Evolutionary conservation across 2,888 invertebrate species (phyloP), one percentile per base, ranked within the genome.

Genomic region (Drosophila prostipennis): DNA sequence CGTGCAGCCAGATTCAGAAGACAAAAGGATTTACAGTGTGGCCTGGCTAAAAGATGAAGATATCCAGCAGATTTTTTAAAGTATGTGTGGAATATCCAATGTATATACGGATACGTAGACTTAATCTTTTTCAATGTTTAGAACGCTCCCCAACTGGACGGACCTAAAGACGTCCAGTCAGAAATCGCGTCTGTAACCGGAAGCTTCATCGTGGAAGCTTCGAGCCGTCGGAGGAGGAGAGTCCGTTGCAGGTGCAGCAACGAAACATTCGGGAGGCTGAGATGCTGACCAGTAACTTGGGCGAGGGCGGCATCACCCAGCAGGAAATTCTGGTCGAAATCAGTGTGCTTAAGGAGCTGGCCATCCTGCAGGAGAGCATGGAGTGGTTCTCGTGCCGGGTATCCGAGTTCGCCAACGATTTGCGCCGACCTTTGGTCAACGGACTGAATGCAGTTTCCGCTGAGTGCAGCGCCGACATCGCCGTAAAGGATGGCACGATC

Each of bases 21-120:
- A 96, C 83, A 94, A 95, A 79, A 93, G 95, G 70, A 95, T 97
- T 65, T 96, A 96, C 79, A 96, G 96, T 84, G 96, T 96, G 1
- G 95, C 95, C 11, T 97, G 98, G 98, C 94, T 98, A 1, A 97
- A 97, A 79, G 98, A 99, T 92, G 98, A 98, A 85, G 98, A 99
- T 90, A 98, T 99, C 71, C 71, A 97, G 96, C 89, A 93, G 98
- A 57, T 97, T 98, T 92, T 92, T 94, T 99, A 80, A 97, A 97
- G 95, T 95, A 93, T 79, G 92, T 63, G 39, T 19, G 5, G 8
- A 4, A 34, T 56, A 0, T 0, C 8, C 5, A 13, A 26, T 11
- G 10, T 29, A 11, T 14, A 61, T 13, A 11, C 34, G 3, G 10
- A 10, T 7, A 26, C 13, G 4, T 14, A 11, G 14, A 16, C 16